Conservation (phyloP, 2,888 invertebrate species). For the Nemotelus pantherinus region DNA sequence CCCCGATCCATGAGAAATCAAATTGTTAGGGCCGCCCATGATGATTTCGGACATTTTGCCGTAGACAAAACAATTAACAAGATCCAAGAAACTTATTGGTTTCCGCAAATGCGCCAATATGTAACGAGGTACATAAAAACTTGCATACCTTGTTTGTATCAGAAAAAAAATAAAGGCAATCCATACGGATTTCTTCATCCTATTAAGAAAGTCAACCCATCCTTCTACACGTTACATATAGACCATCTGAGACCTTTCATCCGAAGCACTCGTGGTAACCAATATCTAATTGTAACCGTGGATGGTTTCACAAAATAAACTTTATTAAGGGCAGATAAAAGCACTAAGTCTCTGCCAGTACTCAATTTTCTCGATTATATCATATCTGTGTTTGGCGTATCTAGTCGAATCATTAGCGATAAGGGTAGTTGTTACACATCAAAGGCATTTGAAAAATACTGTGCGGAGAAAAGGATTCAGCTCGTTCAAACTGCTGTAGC, state of each 20-base stretch:
- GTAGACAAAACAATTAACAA: neutral
- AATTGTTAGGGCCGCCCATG: slow-evolving; percentile 44
- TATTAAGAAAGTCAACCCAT: no score
- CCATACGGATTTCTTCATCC: slow-evolving; percentile 52
- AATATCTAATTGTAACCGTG: neutral
- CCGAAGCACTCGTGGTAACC: neutral
- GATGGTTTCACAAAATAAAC: neutral
- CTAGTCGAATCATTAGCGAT: neutral
- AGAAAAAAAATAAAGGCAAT: slow-evolving; percentile 47
- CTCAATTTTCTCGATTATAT: neutral
- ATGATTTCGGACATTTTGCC: slow-evolving; percentile 48
- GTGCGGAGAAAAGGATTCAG: no score
- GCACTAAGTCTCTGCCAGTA: slow-evolving; percentile 9
- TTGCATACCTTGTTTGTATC: slow-evolving; percentile 12
- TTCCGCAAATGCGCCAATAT: neutral
- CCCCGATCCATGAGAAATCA: neutral
- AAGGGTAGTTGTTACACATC: slow-evolving; percentile 56
- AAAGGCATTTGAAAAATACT: no score
- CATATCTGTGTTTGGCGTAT: neutral
- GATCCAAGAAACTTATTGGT: neutral
- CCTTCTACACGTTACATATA: no score
- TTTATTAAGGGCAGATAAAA: neutral
- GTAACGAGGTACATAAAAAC: neutral
- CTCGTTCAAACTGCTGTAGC: no score
- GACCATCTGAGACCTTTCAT: slow-evolving; percentile 19